Evolutionary conservation across 2,113 vertebrate genomes (phyloP).

Genomic region (Lophotis ruficrista): DNA sequence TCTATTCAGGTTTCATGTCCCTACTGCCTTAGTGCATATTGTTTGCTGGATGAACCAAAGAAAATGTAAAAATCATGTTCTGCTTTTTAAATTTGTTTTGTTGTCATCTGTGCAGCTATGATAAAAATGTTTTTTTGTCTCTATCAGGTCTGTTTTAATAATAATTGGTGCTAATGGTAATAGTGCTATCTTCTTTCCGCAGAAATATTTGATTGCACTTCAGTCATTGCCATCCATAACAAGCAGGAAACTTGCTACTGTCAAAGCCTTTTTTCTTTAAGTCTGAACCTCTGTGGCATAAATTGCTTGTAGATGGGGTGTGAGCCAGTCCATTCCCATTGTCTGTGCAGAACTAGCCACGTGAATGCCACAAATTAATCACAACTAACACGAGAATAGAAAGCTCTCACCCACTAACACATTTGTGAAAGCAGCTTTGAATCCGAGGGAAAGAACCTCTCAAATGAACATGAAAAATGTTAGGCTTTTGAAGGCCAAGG

Average conservation of each 20-base stretch:
- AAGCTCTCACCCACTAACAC: constrained; percentile 77
- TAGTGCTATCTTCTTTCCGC: background rate
- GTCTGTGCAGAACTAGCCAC: constrained; percentile 77
- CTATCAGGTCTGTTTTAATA: background rate
- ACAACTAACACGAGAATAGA: constrained; percentile 84
- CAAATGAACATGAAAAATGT: constrained; percentile 85
- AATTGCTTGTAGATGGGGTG: constrained; percentile 85
- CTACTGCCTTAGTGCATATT: background rate
- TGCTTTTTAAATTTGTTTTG: background rate
- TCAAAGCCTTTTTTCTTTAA: constrained; percentile 57
- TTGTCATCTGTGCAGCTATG: background rate
- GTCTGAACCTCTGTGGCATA: constrained; percentile 78
- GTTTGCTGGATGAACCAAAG: constrained; percentile 36
- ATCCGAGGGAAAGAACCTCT: constrained; percentile 76
- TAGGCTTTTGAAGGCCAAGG: constrained; percentile 74
- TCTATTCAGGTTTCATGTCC: background rate
- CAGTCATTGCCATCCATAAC: background rate
- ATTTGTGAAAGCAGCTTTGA: constrained; percentile 76
- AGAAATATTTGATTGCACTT: background rate
- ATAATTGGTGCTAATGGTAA: background rate
- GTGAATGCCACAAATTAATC: constrained; percentile 93
- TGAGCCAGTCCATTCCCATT: constrained; percentile 86
- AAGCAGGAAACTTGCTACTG: constrained; percentile 41
- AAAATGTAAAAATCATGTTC: constrained; percentile 7
- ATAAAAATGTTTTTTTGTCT: background rate